Evolutionary conservation across 2,888 invertebrate genomes (phyloP).

Genomic region (Drosophila lutescens): DNA sequence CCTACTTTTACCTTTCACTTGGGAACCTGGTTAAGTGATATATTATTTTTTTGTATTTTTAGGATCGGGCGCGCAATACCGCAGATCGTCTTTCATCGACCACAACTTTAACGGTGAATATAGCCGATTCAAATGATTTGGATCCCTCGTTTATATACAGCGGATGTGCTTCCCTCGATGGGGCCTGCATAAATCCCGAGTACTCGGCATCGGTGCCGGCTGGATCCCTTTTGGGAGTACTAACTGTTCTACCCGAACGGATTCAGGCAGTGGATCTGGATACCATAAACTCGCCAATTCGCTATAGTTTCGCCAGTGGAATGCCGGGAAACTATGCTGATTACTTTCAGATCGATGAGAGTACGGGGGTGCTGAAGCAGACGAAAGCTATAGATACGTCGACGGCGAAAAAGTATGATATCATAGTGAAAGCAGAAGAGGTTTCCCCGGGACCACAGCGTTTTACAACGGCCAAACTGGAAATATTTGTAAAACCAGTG

Average conservation of each 20-base stretch:
- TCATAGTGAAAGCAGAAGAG: slow-evolving; percentile 94
- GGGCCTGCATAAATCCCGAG: slow-evolving; percentile 94
- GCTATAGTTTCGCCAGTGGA: slow-evolving; percentile 92
- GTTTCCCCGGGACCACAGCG: slow-evolving; percentile 91
- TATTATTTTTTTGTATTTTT: slow-evolving; percentile 37
- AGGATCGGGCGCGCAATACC: slow-evolving; percentile 94
- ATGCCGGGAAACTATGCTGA: slow-evolving; percentile 90
- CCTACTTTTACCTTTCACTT: slow-evolving; percentile 29
- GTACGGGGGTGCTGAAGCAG: slow-evolving; percentile 92
- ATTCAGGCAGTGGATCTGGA: slow-evolving; percentile 96
- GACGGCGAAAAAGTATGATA: slow-evolving; percentile 91
- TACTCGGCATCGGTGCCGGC: slow-evolving; percentile 91
- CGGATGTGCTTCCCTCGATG: slow-evolving; percentile 92
- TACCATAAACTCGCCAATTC: slow-evolving; percentile 92
- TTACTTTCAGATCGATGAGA: slow-evolving; percentile 93
- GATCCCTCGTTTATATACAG: slow-evolving; percentile 96
- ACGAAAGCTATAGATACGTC: slow-evolving; percentile 92
- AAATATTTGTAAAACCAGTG: slow-evolving; percentile 92
- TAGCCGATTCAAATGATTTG: slow-evolving; percentile 95
- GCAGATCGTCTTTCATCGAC: slow-evolving; percentile 92
- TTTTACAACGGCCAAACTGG: slow-evolving; percentile 92
- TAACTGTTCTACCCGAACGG: slow-evolving; percentile 93
- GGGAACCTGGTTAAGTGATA: background rate
- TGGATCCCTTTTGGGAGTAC: slow-evolving; percentile 92
- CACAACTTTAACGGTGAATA: slow-evolving; percentile 92